phyloP scores from a whole-genome alignment of 2,113 vertebrate species.

The Corydoras sp. region DNA sequence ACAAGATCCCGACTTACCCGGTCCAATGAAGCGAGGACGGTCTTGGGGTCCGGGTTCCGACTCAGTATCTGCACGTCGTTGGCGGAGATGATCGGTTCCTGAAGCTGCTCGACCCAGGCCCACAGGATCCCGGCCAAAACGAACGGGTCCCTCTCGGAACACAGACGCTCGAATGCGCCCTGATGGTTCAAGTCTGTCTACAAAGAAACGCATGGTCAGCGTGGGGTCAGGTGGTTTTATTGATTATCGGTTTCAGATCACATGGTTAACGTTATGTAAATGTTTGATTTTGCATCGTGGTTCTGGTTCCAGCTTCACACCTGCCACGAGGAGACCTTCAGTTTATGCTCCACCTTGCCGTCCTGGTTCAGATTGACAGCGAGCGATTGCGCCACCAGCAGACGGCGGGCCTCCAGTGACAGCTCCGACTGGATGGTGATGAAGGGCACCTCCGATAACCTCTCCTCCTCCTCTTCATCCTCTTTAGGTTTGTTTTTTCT shows the following conservation, averaged over 20 bases:
- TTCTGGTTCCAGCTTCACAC: conserved; percentile 56
- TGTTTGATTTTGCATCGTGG: too few species aligned
- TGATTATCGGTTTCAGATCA: too few species aligned
- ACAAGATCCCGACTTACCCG: conserved; percentile 63
- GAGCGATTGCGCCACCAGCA: conserved; percentile 83
- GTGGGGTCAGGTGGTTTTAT: too few species aligned
- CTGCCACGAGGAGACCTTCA: conserved; percentile 81
- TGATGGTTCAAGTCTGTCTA: conserved; percentile 86
- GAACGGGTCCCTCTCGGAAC: conserved; percentile 83
- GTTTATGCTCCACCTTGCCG: conserved; percentile 69
- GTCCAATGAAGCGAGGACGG: conserved; percentile 68
- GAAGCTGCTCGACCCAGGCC: conserved; percentile 95
- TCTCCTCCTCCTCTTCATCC: conserved; percentile 37
- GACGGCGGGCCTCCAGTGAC: conserved; percentile 70
- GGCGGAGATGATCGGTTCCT: conserved; percentile 77
- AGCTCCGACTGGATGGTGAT: conserved; percentile 76
- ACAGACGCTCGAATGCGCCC: conserved; percentile 89
- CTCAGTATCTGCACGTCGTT: conserved; percentile 68
- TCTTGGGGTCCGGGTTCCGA: conserved; percentile 59
- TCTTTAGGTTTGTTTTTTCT: neutral
- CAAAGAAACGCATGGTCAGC: conserved; percentile 6
- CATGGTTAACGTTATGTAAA: too few species aligned
- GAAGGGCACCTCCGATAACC: conserved; percentile 62
- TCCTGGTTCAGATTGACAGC: conserved; percentile 76
- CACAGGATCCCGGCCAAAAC: conserved; percentile 88